Evolutionary conservation across 2,888 invertebrate species (phyloP), one percentile per base, ranked within the genome.

Genomic region (Cryptocheilus praepositus): DNA sequence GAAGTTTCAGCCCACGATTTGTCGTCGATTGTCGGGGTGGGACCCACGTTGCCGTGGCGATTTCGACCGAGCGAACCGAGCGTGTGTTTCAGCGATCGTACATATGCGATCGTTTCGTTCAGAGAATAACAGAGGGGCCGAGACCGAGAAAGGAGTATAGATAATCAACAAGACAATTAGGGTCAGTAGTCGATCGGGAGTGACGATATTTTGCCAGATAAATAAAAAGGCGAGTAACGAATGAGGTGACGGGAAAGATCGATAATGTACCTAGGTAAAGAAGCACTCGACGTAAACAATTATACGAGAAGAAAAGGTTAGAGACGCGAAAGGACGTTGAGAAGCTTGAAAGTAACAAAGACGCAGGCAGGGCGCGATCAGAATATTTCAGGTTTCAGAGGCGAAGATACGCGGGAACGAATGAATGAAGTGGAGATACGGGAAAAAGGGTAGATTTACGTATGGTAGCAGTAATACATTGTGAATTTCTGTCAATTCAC

Each of bases 31-130:
- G 68, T 70, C 64, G 70, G 62, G 69, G 69, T 71, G 60, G 69
- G 71, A 72, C 67, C 67, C 79, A 74, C 66, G 64, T 78, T 77
- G 73, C 76, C 80, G 73, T 74, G 45, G 70, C 80, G 83, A 79
- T 84, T 86, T 85, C 84, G 84, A 87, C 82, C 87, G 86, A 86
- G 85, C 85, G 86, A 86, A 85, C 83, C 76, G 77, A 73, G 59
- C 5, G 16, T 49, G 49, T 16, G 19, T 49, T 18, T 49, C 19
- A 19, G n/a, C 69, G 65, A 66, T 68, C 71, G 36, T 36, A 36
- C 36, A 36, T 60, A 72, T 67, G 64, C 70, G 69, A 75, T 65
- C 67, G 62, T 68, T 61, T 70, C 63, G 61, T 77, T 73, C 67
- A 71, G 65, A 71, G 70, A 75, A 70, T 70, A 72, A 64, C 75